Conservation (phyloP, 2,888 invertebrate genomes). For the Drymonia ruficornis region DNA sequence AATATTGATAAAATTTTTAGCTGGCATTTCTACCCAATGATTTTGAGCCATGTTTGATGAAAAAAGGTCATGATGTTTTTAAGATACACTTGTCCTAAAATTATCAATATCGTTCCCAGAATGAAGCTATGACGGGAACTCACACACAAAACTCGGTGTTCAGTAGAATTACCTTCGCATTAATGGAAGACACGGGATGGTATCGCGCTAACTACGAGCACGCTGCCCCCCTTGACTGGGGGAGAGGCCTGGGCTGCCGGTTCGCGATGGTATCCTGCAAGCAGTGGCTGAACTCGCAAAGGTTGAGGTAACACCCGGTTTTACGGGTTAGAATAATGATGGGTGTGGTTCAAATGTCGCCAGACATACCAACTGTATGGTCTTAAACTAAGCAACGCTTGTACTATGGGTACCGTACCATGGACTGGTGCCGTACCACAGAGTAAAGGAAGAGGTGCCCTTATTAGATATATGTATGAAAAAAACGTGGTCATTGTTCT, state of each 20-base stretch:
- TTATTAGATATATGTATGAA: no score
- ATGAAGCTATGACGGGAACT: conserved; percentile 99
- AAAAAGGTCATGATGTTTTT: no score
- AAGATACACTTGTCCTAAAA: neutral
- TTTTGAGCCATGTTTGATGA: no score
- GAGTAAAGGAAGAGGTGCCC: no score
- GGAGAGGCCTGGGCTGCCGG: conserved; percentile 94
- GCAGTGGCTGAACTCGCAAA: conserved; percentile 95
- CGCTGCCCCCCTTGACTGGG: conserved; percentile 96
- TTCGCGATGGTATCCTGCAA: conserved; percentile 98
- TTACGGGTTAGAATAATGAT: conserved; percentile 6
- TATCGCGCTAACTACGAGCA: conserved; percentile 95
- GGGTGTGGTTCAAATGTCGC: no score
- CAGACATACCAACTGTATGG: neutral
- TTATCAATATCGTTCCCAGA: conserved; percentile 79
- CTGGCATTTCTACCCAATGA: no score
- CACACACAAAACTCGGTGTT: conserved; percentile 99
- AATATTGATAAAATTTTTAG: no score
- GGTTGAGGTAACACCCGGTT: conserved; percentile 79
- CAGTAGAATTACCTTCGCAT: conserved; percentile 96
- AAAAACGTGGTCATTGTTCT: no score
- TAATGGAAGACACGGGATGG: conserved; percentile 99
- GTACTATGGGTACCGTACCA: neutral
- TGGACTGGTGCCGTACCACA: no score
- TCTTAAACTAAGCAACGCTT: neutral